Conservation (phyloP, 2,113 vertebrate genomes). For the Tachuris rubrigastra region DNA sequence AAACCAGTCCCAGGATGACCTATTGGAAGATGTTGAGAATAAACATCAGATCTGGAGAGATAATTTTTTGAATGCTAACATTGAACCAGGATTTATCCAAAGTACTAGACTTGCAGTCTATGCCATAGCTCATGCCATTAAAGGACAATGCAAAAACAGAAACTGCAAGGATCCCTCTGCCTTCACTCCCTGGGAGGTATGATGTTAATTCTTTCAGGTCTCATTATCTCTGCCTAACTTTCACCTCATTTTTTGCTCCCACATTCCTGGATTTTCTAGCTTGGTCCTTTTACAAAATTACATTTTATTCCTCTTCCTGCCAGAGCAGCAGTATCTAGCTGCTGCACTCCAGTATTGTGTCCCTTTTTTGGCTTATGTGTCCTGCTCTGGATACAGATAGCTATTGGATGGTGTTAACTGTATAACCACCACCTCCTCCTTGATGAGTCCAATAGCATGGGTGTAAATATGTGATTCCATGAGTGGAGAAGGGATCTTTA, state of each 20-base stretch:
- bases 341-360: not conserved
- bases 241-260: not conserved
- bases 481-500: not conserved
- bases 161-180: constrained; percentile 73
- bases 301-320: not conserved
- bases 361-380: not conserved
- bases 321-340: not conserved
- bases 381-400: not conserved
- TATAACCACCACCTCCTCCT: not conserved
- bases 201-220: not conserved
- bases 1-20: constrained; percentile 53
- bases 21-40: not conserved
- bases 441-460: not conserved
- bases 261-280: not conserved
- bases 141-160: constrained; percentile 70
- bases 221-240: not conserved
- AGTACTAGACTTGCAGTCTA: constrained; percentile 81
- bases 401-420: not conserved
- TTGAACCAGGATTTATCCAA: constrained; percentile 69
- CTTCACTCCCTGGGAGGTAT: constrained; percentile 87
- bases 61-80: constrained; percentile 68
- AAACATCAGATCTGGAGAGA: constrained; percentile 52
- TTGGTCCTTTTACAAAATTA: not conserved
- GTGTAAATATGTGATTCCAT: not conserved
- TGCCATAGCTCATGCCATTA: constrained; percentile 79